Evolutionary conservation across 2,797 vertebrate genomes (phyloP).

Genomic region (Clarias laeviceps): DNA sequence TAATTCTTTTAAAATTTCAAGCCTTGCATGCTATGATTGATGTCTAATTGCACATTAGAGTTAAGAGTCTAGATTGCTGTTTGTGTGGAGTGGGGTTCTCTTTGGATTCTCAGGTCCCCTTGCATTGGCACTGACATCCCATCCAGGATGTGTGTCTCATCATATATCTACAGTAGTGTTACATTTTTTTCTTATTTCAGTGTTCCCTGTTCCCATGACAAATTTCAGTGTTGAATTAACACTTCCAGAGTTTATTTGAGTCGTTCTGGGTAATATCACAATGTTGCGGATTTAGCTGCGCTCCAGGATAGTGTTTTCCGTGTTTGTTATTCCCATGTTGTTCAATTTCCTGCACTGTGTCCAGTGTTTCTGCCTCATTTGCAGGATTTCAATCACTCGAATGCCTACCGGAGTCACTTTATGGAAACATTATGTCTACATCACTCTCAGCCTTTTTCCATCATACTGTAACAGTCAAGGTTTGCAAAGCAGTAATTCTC

Average conservation of each 20-base stretch:
- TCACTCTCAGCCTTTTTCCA: background rate
- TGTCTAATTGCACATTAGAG: background rate
- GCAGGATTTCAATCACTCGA: background rate
- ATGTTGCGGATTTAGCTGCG: no score
- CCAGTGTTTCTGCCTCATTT: background rate
- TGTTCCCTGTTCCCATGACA: slow-evolving; percentile 3
- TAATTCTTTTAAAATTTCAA: background rate
- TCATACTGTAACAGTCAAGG: background rate
- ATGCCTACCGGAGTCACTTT: background rate
- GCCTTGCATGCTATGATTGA: background rate
- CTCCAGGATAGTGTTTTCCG: background rate
- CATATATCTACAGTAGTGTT: background rate
- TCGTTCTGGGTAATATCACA: no score
- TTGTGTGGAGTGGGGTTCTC: background rate
- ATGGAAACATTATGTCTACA: background rate
- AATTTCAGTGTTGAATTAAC: background rate
- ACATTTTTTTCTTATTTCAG: background rate
- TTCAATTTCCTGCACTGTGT: background rate
- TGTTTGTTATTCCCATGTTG: background rate
- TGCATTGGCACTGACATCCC: background rate
- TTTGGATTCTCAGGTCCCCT: background rate
- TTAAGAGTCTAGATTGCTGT: background rate
- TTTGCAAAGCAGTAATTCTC: background rate
- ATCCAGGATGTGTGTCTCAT: background rate
- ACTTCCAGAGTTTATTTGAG: no score